Percentiles rank a stretch among this genome's conserved stretches.
phyloP scores from a whole-genome alignment of 37 sponge, comb jelly and placozoan species.

The Hexactinellida sp. region DNA sequence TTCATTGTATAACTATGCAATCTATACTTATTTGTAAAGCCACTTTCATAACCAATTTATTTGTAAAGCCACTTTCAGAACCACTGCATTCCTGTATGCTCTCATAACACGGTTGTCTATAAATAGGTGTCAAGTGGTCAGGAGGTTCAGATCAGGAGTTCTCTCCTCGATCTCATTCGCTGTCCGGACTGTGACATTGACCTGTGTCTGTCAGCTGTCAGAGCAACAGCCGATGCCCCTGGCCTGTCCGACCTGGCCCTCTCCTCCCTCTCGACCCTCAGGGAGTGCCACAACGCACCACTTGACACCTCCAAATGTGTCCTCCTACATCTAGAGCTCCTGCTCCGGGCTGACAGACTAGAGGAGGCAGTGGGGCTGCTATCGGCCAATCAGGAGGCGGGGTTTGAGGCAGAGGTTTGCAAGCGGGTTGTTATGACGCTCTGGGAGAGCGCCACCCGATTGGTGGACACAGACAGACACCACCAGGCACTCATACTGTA shows the following conservation, averaged over 20 bases:
- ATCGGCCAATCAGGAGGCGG: neutral
- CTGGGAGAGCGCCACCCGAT: neutral
- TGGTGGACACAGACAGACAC: slow-evolving; percentile 9
- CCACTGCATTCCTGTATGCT: too few relatives aligned
- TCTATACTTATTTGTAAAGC: too few relatives aligned
- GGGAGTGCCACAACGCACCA: neutral
- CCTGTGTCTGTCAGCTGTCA: slow-evolving; percentile 38
- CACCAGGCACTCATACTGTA: neutral
- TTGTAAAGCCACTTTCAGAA: too few relatives aligned
- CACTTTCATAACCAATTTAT: too few relatives aligned
- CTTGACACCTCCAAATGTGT: neutral
- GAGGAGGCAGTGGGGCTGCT: neutral
- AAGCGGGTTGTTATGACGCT: neutral
- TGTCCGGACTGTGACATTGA: slow-evolving; percentile 42
- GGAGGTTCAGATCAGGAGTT: neutral
- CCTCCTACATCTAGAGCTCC: neutral
- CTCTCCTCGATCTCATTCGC: neutral
- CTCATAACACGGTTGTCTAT: too few relatives aligned
- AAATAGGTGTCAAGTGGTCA: neutral
- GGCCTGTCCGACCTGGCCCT: neutral
- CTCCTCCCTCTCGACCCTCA: neutral
- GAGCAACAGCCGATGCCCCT: neutral
- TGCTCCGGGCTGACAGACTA: neutral
- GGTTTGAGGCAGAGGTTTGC: neutral
- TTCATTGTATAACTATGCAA: too few relatives aligned